Percentiles rank a stretch among this genome's conserved stretches.
These are phyloP conservation scores for Arctia plantaginis DNA, from an alignment of 2,888 invertebrate genomes.

Conservation along the genomic window DNA sequence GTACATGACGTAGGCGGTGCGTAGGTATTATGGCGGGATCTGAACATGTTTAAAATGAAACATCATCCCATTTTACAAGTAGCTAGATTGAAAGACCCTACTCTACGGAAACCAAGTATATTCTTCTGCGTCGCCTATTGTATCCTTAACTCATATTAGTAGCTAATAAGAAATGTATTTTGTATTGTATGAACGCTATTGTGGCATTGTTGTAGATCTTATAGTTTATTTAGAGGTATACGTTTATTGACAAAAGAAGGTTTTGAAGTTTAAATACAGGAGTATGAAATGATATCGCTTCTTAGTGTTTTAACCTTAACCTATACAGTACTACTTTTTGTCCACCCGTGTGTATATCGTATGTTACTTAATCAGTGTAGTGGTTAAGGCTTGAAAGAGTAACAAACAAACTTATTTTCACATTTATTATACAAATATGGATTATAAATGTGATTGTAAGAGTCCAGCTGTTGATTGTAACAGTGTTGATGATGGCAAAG, in stretches of 20 bases:
- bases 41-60: background rate
- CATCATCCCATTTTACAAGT: background rate
- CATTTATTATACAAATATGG: no score
- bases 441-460: no score
- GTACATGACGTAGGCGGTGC: no score
- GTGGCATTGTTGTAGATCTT: background rate
- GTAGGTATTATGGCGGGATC: no score
- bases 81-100: background rate
- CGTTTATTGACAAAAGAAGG: background rate
- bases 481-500: no score
- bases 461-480: no score
- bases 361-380: no score
- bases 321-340: background rate
- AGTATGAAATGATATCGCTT: background rate
- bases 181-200: slow-evolving; percentile 8
- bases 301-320: background rate
- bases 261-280: background rate
- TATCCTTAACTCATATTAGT: slow-evolving; percentile 8
- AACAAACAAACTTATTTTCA: no score
- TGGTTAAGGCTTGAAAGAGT: no score
- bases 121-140: slow-evolving; percentile 6
- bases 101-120: slow-evolving; percentile 6
- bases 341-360: no score
- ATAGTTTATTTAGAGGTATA: background rate
- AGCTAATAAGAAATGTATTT: slow-evolving; percentile 11